phyloP scores from a whole-genome alignment of 2,113 vertebrate genomes.

The Vulpes ferrilata region DNA sequence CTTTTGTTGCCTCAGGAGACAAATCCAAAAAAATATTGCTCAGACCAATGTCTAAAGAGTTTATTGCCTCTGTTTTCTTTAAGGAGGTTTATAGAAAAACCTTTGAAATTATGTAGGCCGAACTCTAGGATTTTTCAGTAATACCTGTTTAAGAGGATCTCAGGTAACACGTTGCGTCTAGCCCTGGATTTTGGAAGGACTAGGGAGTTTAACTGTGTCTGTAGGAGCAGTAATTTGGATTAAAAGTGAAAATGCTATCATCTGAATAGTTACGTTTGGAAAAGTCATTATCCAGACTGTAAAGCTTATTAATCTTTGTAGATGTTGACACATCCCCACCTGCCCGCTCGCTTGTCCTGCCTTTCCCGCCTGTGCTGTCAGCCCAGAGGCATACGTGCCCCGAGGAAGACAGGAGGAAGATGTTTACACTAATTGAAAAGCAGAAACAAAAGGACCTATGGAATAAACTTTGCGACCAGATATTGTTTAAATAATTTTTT shows the following conservation, averaged over 20 bases:
- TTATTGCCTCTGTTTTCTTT: not conserved
- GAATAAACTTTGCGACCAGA: not conserved
- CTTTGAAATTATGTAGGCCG: not conserved
- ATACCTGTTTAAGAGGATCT: not conserved
- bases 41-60: not conserved
- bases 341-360: too few species aligned
- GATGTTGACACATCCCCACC: too few species aligned
- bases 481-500: not conserved
- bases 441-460: not conserved
- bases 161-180: not conserved
- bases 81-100: not conserved
- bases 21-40: not conserved
- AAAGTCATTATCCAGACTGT: not conserved
- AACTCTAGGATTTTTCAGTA: not conserved
- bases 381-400: not conserved
- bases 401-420: not conserved
- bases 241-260: not conserved
- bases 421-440: not conserved
- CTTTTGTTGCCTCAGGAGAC: not conserved
- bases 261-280: not conserved
- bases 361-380: not conserved
- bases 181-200: not conserved
- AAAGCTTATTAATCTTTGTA: not conserved
- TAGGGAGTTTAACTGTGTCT: not conserved
- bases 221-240: not conserved